Percentiles rank a stretch among this genome's conserved stretches.
phyloP scores from a whole-genome alignment of 53 echinoderm and acorn worm species.

The Mesocentrotus franciscanus region DNA sequence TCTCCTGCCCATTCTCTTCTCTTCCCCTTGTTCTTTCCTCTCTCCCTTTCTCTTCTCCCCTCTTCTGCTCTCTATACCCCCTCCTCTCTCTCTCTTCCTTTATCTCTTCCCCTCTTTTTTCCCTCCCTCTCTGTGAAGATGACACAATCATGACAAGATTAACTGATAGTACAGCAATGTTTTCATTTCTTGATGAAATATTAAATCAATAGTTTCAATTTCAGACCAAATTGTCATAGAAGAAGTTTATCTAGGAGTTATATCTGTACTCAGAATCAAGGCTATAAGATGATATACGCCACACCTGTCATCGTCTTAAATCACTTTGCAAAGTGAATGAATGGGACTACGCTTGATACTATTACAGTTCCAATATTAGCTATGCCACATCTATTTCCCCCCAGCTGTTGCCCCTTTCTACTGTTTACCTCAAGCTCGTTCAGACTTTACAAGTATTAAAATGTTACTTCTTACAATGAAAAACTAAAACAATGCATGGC shows the following conservation, averaged over 20 bases:
- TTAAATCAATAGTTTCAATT: neutral
- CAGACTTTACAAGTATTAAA: neutral
- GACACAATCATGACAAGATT: neutral
- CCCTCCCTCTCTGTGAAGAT: neutral
- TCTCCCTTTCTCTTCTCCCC: neutral
- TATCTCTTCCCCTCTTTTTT: neutral
- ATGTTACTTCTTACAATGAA: neutral
- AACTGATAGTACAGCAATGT: neutral
- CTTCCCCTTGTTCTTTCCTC: neutral
- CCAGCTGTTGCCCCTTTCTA: conserved; percentile 16
- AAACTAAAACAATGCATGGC: no score
- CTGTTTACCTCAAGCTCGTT: neutral
- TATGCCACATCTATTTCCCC: conserved; percentile 24
- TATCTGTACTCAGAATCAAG: neutral
- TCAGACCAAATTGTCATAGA: neutral
- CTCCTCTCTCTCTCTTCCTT: neutral
- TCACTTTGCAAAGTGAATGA: neutral
- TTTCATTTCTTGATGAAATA: neutral
- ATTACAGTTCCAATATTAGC: conserved; percentile 34
- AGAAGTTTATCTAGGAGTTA: neutral
- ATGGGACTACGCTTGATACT: conserved; percentile 9
- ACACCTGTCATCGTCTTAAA: conserved; percentile 23
- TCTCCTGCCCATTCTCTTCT: neutral
- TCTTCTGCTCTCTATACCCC: neutral
- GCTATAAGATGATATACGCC: neutral